phyloP scores from a whole-genome alignment of 1,140 invertebrate species.

The Heterodera schachtii region DNA sequence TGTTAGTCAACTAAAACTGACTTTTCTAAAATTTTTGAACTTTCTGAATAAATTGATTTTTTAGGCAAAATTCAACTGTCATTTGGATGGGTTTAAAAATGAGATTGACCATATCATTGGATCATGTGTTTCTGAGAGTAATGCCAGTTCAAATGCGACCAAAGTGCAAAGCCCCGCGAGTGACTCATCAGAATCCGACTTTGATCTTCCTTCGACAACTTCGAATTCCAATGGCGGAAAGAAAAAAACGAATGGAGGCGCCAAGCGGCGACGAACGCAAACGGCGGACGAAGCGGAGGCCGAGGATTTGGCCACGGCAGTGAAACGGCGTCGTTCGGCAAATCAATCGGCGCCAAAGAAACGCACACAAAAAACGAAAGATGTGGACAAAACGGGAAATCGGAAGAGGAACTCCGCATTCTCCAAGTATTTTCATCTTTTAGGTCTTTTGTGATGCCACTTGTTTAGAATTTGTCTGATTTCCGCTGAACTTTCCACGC shows the following conservation, averaged over 20 bases:
- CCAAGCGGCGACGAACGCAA: background rate
- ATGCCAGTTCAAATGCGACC: too few species aligned
- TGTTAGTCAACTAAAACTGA: background rate
- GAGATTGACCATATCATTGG: conserved; percentile 19
- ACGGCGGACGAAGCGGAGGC: conserved; percentile 2
- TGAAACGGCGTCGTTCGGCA: conserved; percentile 35
- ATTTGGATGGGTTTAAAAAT: background rate
- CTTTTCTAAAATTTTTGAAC: background rate
- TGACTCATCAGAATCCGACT: background rate
- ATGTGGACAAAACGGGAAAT: conserved; percentile 4
- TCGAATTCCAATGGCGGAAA: background rate
- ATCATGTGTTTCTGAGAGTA: background rate
- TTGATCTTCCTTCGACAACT: background rate
- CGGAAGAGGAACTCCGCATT: conserved; percentile 25
- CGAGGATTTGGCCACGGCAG: conserved; percentile 27
- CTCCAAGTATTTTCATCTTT: conserved; percentile 1
- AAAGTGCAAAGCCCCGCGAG: background rate
- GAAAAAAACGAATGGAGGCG: conserved; percentile 7
- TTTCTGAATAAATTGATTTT: background rate
- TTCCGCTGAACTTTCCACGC: conserved; percentile 37
- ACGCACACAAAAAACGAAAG: conserved; percentile 17
- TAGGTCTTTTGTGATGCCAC: background rate
- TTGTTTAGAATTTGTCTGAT: conserved; percentile 36
- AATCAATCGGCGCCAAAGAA: conserved; percentile 16
- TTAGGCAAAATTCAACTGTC: conserved; percentile 27